These are phyloP conservation scores for Synergus japonicus DNA, from an alignment of 2,888 invertebrate genomes.

Conservation along the genomic window DNA sequence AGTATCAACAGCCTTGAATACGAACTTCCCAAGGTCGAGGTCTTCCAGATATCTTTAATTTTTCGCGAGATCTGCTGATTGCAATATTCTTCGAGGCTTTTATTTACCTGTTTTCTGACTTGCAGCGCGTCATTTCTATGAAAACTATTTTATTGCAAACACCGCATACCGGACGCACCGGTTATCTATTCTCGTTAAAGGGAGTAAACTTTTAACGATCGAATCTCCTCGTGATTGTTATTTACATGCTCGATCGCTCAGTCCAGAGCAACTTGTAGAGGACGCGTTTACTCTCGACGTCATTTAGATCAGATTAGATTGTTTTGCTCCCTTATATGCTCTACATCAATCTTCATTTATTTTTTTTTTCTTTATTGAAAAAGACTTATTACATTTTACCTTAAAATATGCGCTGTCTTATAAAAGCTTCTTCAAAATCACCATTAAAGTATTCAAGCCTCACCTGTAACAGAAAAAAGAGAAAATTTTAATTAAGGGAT, in stretches of 20 bases:
- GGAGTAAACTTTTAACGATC: slow-evolving; percentile 29
- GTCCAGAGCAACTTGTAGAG: slow-evolving; percentile 4
- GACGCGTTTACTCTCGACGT: slow-evolving; percentile 17
- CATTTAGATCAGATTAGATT: slow-evolving; percentile 5
- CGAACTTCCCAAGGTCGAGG: background rate
- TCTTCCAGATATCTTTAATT: background rate
- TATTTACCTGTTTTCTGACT: slow-evolving; percentile 33
- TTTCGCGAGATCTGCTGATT: slow-evolving; percentile 32
- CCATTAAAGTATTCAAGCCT: background rate
- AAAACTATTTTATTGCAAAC: slow-evolving; percentile 38
- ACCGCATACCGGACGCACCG: slow-evolving; percentile 30
- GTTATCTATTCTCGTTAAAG: slow-evolving; percentile 37
- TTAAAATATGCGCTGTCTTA: background rate
- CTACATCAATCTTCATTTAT: background rate
- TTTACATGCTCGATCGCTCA: slow-evolving; percentile 35
- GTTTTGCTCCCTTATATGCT: background rate
- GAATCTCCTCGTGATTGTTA: slow-evolving; percentile 26
- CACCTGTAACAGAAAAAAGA: slow-evolving; percentile 31
- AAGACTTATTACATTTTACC: background rate
- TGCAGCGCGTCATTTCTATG: slow-evolving; percentile 30
- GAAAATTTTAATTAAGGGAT: background rate
- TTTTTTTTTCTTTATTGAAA: background rate
- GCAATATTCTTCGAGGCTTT: slow-evolving; percentile 15
- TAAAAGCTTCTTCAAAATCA: background rate
- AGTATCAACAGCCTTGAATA: background rate